phyloP scores from a whole-genome alignment of 2,888 invertebrate genomes.

The Limnephilus marmoratus region DNA sequence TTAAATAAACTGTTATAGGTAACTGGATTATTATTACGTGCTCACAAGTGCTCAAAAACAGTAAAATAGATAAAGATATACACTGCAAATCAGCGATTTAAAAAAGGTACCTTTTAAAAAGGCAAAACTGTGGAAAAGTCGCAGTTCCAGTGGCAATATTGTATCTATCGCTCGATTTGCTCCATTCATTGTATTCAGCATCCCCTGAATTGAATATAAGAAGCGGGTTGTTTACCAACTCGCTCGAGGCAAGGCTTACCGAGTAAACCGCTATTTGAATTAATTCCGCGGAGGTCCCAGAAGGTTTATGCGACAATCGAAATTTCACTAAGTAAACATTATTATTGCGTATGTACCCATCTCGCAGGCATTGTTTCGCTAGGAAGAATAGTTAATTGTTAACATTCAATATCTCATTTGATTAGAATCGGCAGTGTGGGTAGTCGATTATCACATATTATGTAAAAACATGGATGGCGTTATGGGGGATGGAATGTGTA shows the following conservation, averaged over 20 bases:
- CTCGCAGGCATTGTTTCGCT: neutral
- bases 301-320: constrained; percentile 39
- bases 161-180: neutral
- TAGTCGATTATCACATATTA: neutral
- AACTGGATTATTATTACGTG: no score
- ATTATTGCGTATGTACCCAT: neutral
- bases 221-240: constrained; percentile 44
- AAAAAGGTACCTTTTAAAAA: neutral
- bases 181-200: neutral
- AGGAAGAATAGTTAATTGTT: neutral
- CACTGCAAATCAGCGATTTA: neutral
- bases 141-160: neutral
- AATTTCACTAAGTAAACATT: constrained; percentile 31
- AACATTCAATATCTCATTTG: neutral
- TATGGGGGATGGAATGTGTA: no score
- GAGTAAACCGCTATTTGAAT: constrained; percentile 28
- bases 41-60: no score
- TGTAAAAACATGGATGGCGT: neutral
- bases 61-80: no score
- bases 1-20: no score
- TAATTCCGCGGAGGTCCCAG: constrained; percentile 25
- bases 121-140: neutral
- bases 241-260: constrained; percentile 27
- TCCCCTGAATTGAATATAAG: constrained; percentile 32
- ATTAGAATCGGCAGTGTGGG: neutral